A percentile compares a stretch with the other conserved stretches of the same genome.
Evolutionary conservation across 1,140 invertebrate genomes (phyloP).

Genomic region (Pteromalus puparum): DNA sequence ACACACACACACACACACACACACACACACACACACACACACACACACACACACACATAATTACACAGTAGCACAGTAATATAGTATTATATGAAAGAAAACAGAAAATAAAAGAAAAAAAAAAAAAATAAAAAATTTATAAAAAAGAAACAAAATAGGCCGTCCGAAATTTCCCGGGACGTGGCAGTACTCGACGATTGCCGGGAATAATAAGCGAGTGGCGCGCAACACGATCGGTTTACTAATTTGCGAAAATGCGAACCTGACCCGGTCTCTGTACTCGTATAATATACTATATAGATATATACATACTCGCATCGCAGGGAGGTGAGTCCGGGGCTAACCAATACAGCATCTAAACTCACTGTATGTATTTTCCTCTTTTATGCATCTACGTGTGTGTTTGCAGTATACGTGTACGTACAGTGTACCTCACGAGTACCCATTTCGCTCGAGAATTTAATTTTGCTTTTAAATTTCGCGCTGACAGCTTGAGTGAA

Average conservation of each 20-base stretch:
- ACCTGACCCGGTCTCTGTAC: background rate
- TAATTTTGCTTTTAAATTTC: slow-evolving; percentile 29
- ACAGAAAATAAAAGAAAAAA: no score
- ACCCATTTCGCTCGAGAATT: slow-evolving; percentile 1
- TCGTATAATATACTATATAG: no score
- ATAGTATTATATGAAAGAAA: no score
- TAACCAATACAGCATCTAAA: background rate
- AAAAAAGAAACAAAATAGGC: no score
- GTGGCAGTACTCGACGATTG: background rate
- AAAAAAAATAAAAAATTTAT: no score
- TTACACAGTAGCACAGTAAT: no score
- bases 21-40: no score
- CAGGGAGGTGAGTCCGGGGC: background rate
- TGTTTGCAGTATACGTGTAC: background rate
- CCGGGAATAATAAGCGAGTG: slow-evolving; percentile 29
- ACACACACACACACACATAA: no score
- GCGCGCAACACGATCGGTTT: slow-evolving; percentile 24
- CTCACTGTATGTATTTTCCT: background rate
- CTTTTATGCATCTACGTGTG: background rate
- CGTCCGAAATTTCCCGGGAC: slow-evolving; percentile 4
- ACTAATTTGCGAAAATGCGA: slow-evolving; percentile 34
- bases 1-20: no score
- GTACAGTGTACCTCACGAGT: background rate
- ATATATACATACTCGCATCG: background rate
- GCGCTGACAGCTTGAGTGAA: background rate